Conservation (phyloP, 2,113 vertebrate genomes). For the Oophaga pumilio region DNA sequence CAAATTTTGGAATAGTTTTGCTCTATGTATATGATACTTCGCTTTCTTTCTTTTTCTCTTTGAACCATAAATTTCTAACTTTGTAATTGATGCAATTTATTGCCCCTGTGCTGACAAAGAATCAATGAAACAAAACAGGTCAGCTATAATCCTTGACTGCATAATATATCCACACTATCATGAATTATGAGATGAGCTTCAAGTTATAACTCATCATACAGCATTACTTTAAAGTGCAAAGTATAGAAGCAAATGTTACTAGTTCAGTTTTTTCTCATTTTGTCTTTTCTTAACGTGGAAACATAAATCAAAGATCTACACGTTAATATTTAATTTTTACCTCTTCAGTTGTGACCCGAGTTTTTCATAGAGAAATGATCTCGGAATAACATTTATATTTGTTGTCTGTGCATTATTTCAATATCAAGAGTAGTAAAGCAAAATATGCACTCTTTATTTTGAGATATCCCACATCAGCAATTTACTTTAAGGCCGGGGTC, state of each 20-base stretch:
- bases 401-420: background rate
- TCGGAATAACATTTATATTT: background rate
- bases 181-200: conserved; percentile 27
- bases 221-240: conserved; percentile 8
- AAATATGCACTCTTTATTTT: background rate
- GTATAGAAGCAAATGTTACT: background rate
- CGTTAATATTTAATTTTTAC: conserved; percentile 18
- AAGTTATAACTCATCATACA: conserved; percentile 5
- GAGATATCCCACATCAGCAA: background rate
- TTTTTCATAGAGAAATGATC: background rate
- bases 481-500: background rate
- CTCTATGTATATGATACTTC: background rate
- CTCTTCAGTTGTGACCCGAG: background rate
- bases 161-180: conserved; percentile 14
- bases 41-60: conserved; percentile 9
- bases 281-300: background rate
- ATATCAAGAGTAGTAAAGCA: background rate
- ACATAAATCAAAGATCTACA: conserved; percentile 18
- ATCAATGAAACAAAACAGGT: conserved; percentile 43
- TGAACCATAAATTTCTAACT: conserved; percentile 22
- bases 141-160: conserved; percentile 18
- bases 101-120: conserved; percentile 29
- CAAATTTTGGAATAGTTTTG: background rate
- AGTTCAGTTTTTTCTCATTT: conserved; percentile 5
- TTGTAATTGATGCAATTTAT: conserved; percentile 27